Evolutionary conservation across 2,113 vertebrate species (phyloP), one percentile per base, ranked within the genome.

Genomic region (Ondatra zibethicus): DNA sequence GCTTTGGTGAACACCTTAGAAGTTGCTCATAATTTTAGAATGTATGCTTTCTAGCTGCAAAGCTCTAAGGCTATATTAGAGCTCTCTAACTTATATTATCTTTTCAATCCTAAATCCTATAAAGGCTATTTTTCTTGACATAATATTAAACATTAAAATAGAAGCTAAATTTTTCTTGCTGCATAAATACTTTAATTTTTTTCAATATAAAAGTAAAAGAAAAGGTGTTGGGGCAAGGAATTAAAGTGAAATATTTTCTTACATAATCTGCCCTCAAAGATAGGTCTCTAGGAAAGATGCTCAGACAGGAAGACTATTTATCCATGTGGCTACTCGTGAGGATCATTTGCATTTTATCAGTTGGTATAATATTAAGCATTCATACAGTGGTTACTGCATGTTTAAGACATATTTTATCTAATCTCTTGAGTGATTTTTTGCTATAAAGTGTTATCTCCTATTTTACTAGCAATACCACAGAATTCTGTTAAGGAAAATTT

Each of bases 331-430:
- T 84, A 84, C 21, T 89, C 61, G 17, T 85, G 23, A 75, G 39
- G 13, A 45, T 11, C 12, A 84, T 58, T 95, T 94, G 42, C 45
- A 55, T 92, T 86, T 86, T 94, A 89, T 91, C n/a, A 39, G 39
- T 88, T 92, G 45, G 87, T 94, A 78, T 80, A 95, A 84, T 81
- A 76, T 63, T 93, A 93, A 93, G 0, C 90, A 70, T 89, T 66
- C 58, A 92, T 61, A 92, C 11, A 88, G 1, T 93, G 89, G 47
- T 80, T 95, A 93, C 65, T 96, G 29, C 52, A 94, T 4, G 82
- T 11, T 95, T 75, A 96, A 76, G 68, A 91, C 14, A 95, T 84
- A 84, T 89, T 92, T 70, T 89, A 89, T 72, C 89, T 94, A 82
- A 91, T 89, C 73, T 80, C 93, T 63, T 52, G 3, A 91, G 47